phyloP scores from a whole-genome alignment of 2,113 vertebrate genomes.

The Monopterus albus region DNA sequence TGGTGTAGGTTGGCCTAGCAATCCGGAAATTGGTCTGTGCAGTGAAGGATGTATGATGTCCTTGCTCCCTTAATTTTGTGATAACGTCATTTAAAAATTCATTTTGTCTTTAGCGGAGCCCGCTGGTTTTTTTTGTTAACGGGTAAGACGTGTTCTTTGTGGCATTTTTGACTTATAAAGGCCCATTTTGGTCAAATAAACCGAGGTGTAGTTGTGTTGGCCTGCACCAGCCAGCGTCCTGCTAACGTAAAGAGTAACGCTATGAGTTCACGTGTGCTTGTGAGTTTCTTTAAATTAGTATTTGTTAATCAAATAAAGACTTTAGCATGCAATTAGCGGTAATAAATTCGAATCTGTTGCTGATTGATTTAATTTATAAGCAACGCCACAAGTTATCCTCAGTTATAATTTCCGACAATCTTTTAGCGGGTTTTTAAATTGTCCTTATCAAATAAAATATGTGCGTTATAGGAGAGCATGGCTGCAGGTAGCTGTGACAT shows the following conservation, averaged over 20 bases:
- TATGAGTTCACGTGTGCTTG: not conserved
- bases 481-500: no score
- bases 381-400: no score
- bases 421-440: no score
- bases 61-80: slow-evolving; percentile 43
- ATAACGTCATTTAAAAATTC: slow-evolving; percentile 17
- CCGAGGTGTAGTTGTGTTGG: not conserved
- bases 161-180: not conserved
- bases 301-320: no score
- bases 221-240: not conserved
- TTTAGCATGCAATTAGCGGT: no score
- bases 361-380: no score
- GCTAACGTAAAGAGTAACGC: slow-evolving; percentile 14
- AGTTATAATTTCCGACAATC: no score
- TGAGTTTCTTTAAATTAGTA: not conserved
- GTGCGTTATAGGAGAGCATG: no score
- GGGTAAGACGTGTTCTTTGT: slow-evolving; percentile 20
- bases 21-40: slow-evolving; percentile 25
- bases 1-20: not conserved
- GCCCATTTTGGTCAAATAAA: not conserved
- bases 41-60: slow-evolving; percentile 33
- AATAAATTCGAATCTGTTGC: no score
- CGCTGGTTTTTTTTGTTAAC: not conserved
- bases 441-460: no score
- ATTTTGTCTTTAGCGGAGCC: not conserved